Conservation (phyloP, 2,888 invertebrate genomes). For the Anarsia innoxiella region DNA sequence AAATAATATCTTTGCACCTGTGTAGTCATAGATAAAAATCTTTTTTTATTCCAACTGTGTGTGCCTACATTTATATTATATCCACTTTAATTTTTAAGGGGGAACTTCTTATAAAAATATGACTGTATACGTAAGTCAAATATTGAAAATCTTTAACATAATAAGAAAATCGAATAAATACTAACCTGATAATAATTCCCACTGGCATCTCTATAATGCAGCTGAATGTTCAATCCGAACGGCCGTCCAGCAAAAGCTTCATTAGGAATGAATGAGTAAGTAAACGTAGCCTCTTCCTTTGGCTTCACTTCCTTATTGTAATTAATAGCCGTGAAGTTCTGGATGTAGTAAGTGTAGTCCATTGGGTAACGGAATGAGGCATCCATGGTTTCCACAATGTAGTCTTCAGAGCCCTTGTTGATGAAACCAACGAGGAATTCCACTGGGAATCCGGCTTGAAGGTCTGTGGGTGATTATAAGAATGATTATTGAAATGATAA, state of each 20-base stretch:
- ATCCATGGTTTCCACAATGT: slow-evolving; percentile 93
- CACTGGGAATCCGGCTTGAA: slow-evolving; percentile 93
- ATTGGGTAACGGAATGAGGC: slow-evolving; percentile 99
- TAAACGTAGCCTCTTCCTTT: slow-evolving; percentile 93
- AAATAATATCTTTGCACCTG: no score
- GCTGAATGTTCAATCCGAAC: slow-evolving; percentile 94
- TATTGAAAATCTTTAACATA: no score
- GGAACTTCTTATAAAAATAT: no score
- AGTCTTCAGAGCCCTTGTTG: slow-evolving; percentile 94
- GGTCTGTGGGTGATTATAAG: slow-evolving; percentile 80
- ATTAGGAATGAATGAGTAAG: slow-evolving; percentile 95
- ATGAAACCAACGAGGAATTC: slow-evolving; percentile 97
- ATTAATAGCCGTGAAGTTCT: slow-evolving; percentile 95
- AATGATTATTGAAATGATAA: no score
- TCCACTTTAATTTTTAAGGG: no score
- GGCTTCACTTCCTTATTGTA: slow-evolving; percentile 93
- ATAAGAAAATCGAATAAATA: no score
- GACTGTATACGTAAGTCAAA: no score
- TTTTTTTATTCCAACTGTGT: no score
- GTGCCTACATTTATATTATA: no score
- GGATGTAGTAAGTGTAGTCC: slow-evolving; percentile 98
- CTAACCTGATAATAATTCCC: slow-evolving; percentile 78
- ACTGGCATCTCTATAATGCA: slow-evolving; percentile 89
- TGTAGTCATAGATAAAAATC: no score
- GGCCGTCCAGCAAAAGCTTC: slow-evolving; percentile 98